Base-by-base conservation (phyloP, 2,888 invertebrate genomes). In the Scaptomyza reducta region DNA sequence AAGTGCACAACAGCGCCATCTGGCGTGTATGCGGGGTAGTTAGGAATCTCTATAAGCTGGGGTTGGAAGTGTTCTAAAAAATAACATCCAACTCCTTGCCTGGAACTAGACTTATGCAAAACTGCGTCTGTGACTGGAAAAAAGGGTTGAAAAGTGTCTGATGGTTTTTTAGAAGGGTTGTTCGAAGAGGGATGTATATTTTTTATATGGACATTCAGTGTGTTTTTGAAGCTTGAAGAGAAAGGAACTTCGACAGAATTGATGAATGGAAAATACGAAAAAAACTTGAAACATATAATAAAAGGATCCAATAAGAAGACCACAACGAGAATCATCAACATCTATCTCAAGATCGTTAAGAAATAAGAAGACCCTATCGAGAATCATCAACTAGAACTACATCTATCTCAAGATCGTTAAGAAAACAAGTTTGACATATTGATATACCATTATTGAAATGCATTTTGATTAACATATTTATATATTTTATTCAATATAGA, bases 11-110 rank as follows among this genome's bases (percentile, higher is more conserved):
- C 22, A 79, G 81, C 82, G 88, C 71, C 82, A 87, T 63, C 88
- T 83, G 57, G 65, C 47, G 74, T 45, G 3, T 25, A 38, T 10
- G 10, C 2, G 4, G 13, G 9, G 9, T 16, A 38, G 7, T 9
- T 1, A 10, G 16, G 2, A 16, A 4, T 35, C 3, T 0, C 3
- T 3, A 58, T 41, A 45, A 35, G 33, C 47, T 49, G 66, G 77
- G 88, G 81, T 76, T 76, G 81, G 41, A 87, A 77, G n/a, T 68
- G 87, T 77, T 74, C 89, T 88, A 89, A 88, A 89, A 83, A 71
- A 62, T 1, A 22, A 6, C 0, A 13, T 14, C 1, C 5, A 49
- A 10, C 25, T 54, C 25, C 38, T 27, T 44, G 1, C 14, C 35
- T 35, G 35, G 35, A 38, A 38, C 14, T 38, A 7, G 2, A 9